phyloP scores from a whole-genome alignment of 2,113 vertebrate species.

The Emberiza fucata region DNA sequence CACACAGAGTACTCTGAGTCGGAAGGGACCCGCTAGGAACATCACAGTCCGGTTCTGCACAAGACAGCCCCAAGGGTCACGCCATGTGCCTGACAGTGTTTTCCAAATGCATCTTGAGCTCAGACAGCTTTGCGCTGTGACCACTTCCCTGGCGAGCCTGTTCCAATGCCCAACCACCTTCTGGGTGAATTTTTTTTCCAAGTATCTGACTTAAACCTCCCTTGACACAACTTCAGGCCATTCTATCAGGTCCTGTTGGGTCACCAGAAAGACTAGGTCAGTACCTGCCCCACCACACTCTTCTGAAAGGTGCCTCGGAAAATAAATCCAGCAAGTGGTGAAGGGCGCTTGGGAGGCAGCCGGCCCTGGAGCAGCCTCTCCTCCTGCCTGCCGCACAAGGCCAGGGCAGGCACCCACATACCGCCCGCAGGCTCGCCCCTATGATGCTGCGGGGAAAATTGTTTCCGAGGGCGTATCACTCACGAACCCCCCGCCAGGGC shows the following conservation, averaged over 20 bases:
- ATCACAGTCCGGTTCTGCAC: neutral
- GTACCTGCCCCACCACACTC: neutral
- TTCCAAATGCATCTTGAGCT: neutral
- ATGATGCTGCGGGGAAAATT: accelerated
- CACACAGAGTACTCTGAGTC: neutral
- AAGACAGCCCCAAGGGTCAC: neutral
- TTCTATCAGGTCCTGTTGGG: neutral
- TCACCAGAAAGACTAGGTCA: neutral
- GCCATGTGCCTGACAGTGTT: neutral
- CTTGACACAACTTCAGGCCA: neutral
- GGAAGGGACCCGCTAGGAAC: neutral
- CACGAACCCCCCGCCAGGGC: neutral
- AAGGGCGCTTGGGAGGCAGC: neutral
- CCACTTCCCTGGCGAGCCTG: neutral
- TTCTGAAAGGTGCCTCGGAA: neutral
- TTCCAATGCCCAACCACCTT: neutral
- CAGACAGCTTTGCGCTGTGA: neutral
- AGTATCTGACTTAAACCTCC: neutral
- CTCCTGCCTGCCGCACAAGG: neutral
- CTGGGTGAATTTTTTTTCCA: neutral
- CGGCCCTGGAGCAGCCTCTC: accelerated
- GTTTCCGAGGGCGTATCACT: neutral
- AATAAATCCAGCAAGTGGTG: accelerated
- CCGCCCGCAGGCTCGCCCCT: accelerated
- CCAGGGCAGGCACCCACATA: neutral